Base-by-base conservation (phyloP, 64 coral and sea anemone species). In the Stichodactyla mertensii region DNA sequence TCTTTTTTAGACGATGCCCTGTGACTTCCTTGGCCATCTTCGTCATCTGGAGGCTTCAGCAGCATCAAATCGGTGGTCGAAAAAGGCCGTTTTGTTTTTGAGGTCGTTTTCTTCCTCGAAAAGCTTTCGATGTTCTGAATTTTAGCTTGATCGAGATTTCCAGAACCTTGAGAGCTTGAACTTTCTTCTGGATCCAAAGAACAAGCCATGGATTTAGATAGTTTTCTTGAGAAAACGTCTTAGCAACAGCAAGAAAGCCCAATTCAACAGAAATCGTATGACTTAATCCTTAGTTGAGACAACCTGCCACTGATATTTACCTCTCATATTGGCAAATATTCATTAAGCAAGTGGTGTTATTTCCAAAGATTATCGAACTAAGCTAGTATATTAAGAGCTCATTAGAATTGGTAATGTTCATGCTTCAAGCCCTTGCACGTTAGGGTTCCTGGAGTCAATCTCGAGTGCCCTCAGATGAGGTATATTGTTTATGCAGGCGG, bases 21-120 rank as follows among this genome's bases (percentile, higher is more conserved):
- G 4, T 52, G 52, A 20, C 16, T 81, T 15, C 78, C 10, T 5
- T 55, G 51, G 20, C 78, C 78, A 27, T 74, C 69, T 18, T 81
- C 78, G 2, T 81, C 78, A 9, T 81, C 78, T 6, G 15, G 15
- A 10, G 78, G 78, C 53, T 81, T 81, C 78, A 81, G 53, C 78
- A 81, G 54, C 78, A 81, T 81, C 12, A 81, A 15, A 53, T 81
- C 78, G 4, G 78, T 81, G 15, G 78, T 54, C 16, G 78, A 81
- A 81, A 81, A 81, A 54, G 78, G 78, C 52, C 78, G 78, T 18
- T 55, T 55, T 53, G 7, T 7, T 81, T 55, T 52, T 27, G 69
- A 74, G 27, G n/a, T 19, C 23, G 69, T 4, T 55, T 55, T 81
- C 53, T 81, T 81, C 8, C 51, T 23, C 15, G 78, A 81, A 22